Evolutionary conservation across 2,797 vertebrate genomes (phyloP).

Genomic region (Girardinus metallicus): DNA sequence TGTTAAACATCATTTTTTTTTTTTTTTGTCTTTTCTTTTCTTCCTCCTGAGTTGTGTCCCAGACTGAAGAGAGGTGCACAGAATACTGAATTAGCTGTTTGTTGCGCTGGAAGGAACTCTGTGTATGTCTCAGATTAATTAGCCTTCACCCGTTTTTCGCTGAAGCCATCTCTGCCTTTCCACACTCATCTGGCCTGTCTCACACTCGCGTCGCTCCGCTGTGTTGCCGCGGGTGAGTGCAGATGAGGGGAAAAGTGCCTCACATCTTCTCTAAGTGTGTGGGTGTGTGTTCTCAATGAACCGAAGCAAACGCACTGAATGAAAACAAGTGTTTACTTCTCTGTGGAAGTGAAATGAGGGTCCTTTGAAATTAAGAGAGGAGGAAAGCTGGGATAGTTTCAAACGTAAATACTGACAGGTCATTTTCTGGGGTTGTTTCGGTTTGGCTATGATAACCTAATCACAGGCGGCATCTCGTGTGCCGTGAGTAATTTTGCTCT

Average conservation of each 20-base stretch:
- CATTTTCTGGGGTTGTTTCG: slow-evolving; percentile 1
- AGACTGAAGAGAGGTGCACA: slow-evolving; percentile 12
- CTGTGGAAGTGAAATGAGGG: background rate
- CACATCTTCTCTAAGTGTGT: slow-evolving; percentile 9
- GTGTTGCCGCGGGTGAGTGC: slow-evolving; percentile 11
- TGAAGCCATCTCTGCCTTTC: slow-evolving; percentile 15
- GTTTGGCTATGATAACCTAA: background rate
- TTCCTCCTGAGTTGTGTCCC: slow-evolving; percentile 7
- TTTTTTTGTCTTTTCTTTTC: background rate
- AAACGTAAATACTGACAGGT: no score
- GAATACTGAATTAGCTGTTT: slow-evolving; percentile 15
- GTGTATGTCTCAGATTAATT: slow-evolving; percentile 31
- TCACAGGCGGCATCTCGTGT: background rate
- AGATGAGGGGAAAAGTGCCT: slow-evolving; percentile 7
- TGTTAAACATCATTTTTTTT: background rate
- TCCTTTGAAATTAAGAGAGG: slow-evolving; percentile 21
- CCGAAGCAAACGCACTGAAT: background rate
- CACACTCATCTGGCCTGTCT: slow-evolving; percentile 15
- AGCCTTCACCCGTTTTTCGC: slow-evolving; percentile 24
- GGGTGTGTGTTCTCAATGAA: slow-evolving; percentile 34
- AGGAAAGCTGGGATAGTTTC: background rate
- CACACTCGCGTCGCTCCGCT: background rate
- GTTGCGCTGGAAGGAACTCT: slow-evolving; percentile 21
- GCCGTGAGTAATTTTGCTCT: background rate
- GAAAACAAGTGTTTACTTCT: slow-evolving; percentile 9